Evolutionary conservation across 2,797 vertebrate genomes (phyloP).

Genomic region (Chelon auratus): DNA sequence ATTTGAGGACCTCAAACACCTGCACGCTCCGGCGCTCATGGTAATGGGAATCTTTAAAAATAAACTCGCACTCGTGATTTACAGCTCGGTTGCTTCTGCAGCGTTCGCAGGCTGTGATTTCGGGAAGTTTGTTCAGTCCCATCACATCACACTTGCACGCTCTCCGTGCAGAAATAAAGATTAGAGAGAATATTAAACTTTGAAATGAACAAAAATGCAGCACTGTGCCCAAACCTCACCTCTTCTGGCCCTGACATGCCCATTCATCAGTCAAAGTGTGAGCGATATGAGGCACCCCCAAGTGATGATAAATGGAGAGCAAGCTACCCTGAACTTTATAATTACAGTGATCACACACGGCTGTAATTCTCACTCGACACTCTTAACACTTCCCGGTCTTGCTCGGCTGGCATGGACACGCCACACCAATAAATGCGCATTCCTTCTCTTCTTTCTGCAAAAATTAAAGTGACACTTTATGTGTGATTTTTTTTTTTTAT

Average conservation of each 20-base stretch:
- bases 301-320: slow-evolving; percentile 70
- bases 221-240: slow-evolving; percentile 9
- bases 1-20: slow-evolving; percentile 71
- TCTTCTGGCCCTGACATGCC: slow-evolving; percentile 30
- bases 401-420: slow-evolving; percentile 74
- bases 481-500: slow-evolving; percentile 1
- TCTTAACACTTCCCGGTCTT: slow-evolving; percentile 61
- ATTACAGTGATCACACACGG: slow-evolving; percentile 75
- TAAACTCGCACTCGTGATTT: slow-evolving; percentile 55
- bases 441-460: slow-evolving; percentile 61
- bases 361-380: slow-evolving; percentile 75
- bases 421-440: slow-evolving; percentile 76
- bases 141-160: slow-evolving; percentile 22
- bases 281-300: slow-evolving; percentile 50
- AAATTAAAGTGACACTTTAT: slow-evolving; percentile 70
- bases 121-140: slow-evolving; percentile 13
- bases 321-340: slow-evolving; percentile 64
- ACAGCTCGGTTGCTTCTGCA: slow-evolving; percentile 29
- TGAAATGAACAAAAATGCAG: slow-evolving; percentile 31
- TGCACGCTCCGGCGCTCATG: slow-evolving; percentile 37
- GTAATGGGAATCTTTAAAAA: slow-evolving; percentile 28
- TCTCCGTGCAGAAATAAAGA: slow-evolving; percentile 5
- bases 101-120: slow-evolving; percentile 34
- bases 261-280: slow-evolving; percentile 50
- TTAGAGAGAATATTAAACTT: slow-evolving; percentile 20